Evolutionary conservation across 1,140 invertebrate genomes (phyloP), one percentile per base, ranked within the genome.

Genomic region (Drosophila yakuba): DNA sequence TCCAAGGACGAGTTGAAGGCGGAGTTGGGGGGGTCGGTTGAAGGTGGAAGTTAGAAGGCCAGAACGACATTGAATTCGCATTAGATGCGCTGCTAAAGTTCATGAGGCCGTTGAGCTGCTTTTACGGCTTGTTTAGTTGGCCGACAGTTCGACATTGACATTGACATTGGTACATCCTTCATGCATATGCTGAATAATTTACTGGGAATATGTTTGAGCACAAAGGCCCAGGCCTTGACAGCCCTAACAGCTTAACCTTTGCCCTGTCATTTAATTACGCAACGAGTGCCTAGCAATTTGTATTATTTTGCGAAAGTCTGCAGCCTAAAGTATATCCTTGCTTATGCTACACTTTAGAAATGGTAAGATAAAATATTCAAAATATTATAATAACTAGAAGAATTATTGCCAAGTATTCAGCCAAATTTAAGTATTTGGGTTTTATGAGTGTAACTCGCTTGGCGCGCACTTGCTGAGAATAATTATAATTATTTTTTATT

Each of bases 81-180:
- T 88, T 88, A 89, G 84, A 67, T 77, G 67, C 72, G 63, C 83
- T 79, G 79, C 63, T 67, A 77, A 88, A 88, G 79, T 75, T 88
- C 83, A 76, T 74, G 59, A 67, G 81, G 76, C 73, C 81, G 45
- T 86, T 73, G 74, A 74, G 81, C 81, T 66, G 71, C 25, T 39
- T 15, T 60, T 64, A 64, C 52, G 55, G 47, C 66, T 66, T 77
- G 74, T 81, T 81, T 63, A 66, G 58, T 56, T 68, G 45, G 60
- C 50, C 57, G 80, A 84, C 80, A 82, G 67, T 76, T 81, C 51
- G 79, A 79, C 80, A 83, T 82, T 80, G 78, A 61, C 64, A 78
- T 45, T 74, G 79, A 76, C 74, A 74, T 68, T 59, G 72, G 56
- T 57, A 60, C 36, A 77, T 62, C 59, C 38, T 61, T 50, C 54